These are phyloP conservation scores for Campoletis sonorensis DNA, from an alignment of 1,140 invertebrate genomes.

Conservation along the genomic window DNA sequence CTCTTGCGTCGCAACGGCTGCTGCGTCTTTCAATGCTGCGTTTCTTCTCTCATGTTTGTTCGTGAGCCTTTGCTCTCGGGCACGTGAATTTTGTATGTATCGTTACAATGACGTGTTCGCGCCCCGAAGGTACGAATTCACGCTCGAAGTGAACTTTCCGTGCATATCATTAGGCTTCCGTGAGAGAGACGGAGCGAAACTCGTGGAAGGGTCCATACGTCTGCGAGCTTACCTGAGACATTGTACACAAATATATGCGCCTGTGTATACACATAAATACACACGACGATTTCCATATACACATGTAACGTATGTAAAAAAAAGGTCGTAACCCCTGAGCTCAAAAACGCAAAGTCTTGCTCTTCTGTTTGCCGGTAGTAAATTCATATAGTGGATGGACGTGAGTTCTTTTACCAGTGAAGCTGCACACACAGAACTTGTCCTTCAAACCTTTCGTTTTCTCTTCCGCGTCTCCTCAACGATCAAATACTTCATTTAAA, in stretches of 20 bases:
- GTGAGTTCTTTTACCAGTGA: background rate
- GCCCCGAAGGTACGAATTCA: constrained; percentile 54
- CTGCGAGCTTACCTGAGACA: constrained; percentile 43
- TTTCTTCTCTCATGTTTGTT: background rate
- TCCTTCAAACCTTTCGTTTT: background rate
- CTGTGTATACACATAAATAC: background rate
- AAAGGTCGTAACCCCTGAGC: background rate
- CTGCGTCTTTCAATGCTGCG: constrained; percentile 30
- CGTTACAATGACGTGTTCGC: constrained; percentile 50
- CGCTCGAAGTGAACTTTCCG: constrained; percentile 54
- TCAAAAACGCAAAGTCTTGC: background rate
- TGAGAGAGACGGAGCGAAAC: constrained; percentile 42
- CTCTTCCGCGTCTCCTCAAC: background rate
- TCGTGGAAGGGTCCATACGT: constrained; percentile 4
- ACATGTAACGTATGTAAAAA: background rate
- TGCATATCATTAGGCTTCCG: constrained; percentile 57
- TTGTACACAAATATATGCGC: background rate
- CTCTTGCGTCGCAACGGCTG: constrained; percentile 41
- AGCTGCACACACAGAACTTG: background rate
- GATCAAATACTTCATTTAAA: constrained; percentile 1
- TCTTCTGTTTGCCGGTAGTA: background rate
- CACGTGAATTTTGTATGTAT: constrained; percentile 25
- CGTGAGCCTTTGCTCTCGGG: background rate
- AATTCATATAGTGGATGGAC: constrained; percentile 2
- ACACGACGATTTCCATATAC: background rate